Conservation (phyloP, 2,797 vertebrate genomes). For the Poliocrania exsul region DNA sequence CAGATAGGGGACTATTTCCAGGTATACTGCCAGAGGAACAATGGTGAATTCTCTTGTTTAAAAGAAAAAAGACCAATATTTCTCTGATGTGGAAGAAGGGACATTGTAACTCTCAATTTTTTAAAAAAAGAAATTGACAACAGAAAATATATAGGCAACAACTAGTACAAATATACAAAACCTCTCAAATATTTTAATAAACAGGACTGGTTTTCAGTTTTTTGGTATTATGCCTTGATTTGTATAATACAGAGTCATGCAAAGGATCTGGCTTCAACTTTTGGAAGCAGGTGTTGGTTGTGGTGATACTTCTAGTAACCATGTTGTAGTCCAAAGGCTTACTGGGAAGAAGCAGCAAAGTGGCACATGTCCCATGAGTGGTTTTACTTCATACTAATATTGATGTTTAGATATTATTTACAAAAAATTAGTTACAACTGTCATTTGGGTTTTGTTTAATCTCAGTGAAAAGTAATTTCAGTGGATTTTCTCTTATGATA, state of each 20-base stretch:
- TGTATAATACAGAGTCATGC: not conserved
- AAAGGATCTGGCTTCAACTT: not conserved
- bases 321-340: not conserved
- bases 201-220: not conserved
- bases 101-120: not conserved
- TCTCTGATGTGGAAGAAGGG: not conserved
- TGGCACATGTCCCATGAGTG: not conserved
- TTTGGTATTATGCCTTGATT: not conserved
- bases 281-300: not conserved
- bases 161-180: not conserved
- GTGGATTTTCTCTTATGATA: not conserved
- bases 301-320: not conserved
- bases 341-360: not conserved
- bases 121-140: not conserved
- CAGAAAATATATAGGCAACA: not conserved
- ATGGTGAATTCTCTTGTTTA: not conserved
- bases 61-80: not conserved
- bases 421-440: not conserved
- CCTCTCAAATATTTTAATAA: not conserved
- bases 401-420: not conserved
- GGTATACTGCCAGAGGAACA: not conserved
- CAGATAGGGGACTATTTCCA: not conserved
- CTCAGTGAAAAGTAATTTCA: constrained; percentile 14
- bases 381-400: not conserved
- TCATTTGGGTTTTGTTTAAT: constrained; percentile 19